These are phyloP conservation scores for Pelosia muscerda DNA, from an alignment of 2,888 invertebrate species.

Conservation along the genomic window DNA sequence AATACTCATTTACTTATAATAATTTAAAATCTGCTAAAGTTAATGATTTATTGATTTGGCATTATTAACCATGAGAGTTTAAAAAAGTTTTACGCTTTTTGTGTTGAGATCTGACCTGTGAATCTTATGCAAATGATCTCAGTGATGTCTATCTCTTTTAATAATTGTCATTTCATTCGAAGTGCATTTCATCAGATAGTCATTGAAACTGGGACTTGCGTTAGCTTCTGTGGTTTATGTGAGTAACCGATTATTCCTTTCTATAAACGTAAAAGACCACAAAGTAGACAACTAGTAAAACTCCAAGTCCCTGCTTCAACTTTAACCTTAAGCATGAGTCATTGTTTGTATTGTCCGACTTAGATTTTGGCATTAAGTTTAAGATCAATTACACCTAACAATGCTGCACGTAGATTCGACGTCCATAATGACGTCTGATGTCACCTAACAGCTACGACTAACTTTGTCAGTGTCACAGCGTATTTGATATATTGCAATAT, in stretches of 20 bases:
- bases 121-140: constrained; percentile 73
- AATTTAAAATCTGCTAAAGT: constrained; percentile 79
- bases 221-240: constrained; percentile 57
- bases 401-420: constrained; percentile 71
- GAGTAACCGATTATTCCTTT: constrained; percentile 36
- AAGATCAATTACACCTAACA: constrained; percentile 72
- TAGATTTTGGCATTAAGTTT: constrained; percentile 65
- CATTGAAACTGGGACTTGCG: constrained; percentile 69
- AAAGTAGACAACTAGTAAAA: constrained; percentile 45
- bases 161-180: constrained; percentile 56
- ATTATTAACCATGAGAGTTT: constrained; percentile 78
- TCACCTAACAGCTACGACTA: constrained; percentile 81
- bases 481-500: constrained; percentile 47
- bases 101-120: constrained; percentile 77
- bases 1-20: constrained; percentile 79
- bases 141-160: constrained; percentile 56
- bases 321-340: constrained; percentile 79
- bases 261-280: constrained; percentile 53
- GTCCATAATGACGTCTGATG: constrained; percentile 60
- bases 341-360: constrained; percentile 75
- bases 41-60: constrained; percentile 73
- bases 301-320: constrained; percentile 69
- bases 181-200: constrained; percentile 58
- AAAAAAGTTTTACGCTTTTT: constrained; percentile 78
- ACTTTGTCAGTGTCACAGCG: constrained; percentile 71